Conservation (phyloP, 2,113 vertebrate genomes). For the Buteo buteo region DNA sequence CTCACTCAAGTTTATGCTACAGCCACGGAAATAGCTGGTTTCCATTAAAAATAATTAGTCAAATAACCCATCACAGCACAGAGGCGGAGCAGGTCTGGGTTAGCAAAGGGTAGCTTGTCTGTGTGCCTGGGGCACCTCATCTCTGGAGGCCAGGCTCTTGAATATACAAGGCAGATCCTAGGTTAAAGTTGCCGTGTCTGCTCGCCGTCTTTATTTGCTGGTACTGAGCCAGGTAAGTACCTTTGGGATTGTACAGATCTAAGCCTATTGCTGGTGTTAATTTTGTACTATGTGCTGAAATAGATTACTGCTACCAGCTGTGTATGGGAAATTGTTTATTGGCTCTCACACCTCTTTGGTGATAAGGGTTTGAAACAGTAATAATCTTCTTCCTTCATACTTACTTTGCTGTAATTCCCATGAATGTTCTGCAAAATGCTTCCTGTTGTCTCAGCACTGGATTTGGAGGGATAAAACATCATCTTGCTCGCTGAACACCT, state of each 20-base stretch:
- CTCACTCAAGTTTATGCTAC: background rate
- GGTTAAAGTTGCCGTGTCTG: background rate
- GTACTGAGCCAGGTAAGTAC: background rate
- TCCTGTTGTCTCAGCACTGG: background rate
- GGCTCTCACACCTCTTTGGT: accelerated
- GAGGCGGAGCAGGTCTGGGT: background rate
- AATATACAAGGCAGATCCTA: background rate
- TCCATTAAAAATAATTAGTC: slow-evolving; percentile 13
- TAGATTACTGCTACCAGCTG: background rate
- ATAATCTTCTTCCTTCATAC: accelerated
- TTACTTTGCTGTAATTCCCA: background rate
- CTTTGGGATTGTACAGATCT: background rate
- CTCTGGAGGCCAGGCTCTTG: background rate
- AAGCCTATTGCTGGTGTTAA: too few species aligned
- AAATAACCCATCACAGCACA: background rate
- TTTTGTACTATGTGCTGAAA: background rate
- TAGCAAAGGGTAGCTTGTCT: background rate
- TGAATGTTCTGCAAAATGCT: background rate
- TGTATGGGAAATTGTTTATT: accelerated
- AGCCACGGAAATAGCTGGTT: background rate
- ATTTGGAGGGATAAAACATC: background rate
- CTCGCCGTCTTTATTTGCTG: background rate
- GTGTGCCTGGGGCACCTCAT: background rate
- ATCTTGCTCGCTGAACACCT: background rate
- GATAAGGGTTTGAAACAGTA: background rate